These are phyloP conservation scores for Gallinago paraguaiae DNA, from an alignment of 2,113 vertebrate species.

Conservation along the genomic window DNA sequence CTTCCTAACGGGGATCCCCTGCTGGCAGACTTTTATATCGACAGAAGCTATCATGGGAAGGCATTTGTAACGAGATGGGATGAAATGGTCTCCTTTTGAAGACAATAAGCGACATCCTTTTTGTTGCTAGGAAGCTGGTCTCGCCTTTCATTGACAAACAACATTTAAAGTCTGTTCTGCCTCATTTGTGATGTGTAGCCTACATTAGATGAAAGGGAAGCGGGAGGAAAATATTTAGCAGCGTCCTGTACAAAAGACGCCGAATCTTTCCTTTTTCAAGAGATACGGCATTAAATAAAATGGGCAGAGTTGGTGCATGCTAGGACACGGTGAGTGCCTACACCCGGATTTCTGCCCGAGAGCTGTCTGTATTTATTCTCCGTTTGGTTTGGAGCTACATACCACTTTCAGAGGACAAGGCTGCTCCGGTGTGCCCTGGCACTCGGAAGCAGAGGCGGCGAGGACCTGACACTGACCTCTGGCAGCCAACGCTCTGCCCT, in stretches of 20 bases:
- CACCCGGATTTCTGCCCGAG: rapidly evolving
- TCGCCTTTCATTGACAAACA: constrained; percentile 26
- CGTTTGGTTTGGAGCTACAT: background rate
- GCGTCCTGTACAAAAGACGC: background rate
- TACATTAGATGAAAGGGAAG: background rate
- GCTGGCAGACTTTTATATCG: background rate
- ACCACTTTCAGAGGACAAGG: background rate
- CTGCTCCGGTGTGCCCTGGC: background rate
- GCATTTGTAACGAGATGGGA: background rate
- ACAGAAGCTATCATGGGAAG: background rate
- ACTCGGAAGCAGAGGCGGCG: background rate
- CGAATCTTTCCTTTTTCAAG: background rate
- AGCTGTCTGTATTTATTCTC: background rate
- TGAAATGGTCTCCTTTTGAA: constrained; percentile 1
- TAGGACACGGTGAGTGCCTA: background rate
- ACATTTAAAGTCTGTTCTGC: constrained; percentile 27
- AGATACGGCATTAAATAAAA: background rate
- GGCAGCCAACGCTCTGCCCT: background rate
- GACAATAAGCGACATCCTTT: background rate
- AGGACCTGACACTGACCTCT: background rate
- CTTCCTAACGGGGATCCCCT: constrained; percentile 4
- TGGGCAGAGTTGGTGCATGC: background rate
- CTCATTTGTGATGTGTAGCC: constrained; percentile 1
- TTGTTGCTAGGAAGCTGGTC: constrained; percentile 27
- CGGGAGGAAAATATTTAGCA: background rate